Evolutionary conservation across 2,888 invertebrate genomes (phyloP).

Genomic region (Zhuqinia jingwanae): DNA sequence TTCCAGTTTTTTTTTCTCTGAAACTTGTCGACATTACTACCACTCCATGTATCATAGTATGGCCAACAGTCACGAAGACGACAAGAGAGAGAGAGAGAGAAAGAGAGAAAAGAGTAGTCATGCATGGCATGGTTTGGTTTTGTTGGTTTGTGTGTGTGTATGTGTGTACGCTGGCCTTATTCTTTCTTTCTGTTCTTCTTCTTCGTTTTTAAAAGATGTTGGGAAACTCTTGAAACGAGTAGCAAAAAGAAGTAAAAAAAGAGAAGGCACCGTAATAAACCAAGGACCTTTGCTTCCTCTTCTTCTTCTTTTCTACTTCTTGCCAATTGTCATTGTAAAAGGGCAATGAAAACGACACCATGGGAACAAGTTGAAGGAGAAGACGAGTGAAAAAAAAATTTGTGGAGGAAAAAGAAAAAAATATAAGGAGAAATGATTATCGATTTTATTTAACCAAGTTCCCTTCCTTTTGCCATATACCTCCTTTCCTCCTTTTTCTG

Average conservation of each 20-base stretch:
- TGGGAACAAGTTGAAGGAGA: slow-evolving; percentile 45
- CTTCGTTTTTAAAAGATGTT: slow-evolving; percentile 46
- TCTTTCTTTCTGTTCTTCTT: slow-evolving; percentile 26
- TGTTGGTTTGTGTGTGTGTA: slow-evolving; percentile 48
- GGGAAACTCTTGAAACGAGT: slow-evolving; percentile 60
- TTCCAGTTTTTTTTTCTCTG: neutral
- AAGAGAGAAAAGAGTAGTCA: slow-evolving; percentile 57
- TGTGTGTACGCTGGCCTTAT: slow-evolving; percentile 10
- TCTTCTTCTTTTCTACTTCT: neutral
- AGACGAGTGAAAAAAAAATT: slow-evolving; percentile 42
- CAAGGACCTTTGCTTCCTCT: slow-evolving; percentile 60
- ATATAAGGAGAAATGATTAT: slow-evolving; percentile 67
- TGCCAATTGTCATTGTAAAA: slow-evolving; percentile 73
- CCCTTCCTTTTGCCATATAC: neutral
- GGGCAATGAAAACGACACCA: slow-evolving; percentile 71
- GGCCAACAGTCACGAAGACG: neutral
- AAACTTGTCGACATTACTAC: slow-evolving; percentile 32
- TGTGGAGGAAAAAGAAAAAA: slow-evolving; percentile 46
- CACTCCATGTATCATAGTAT: slow-evolving; percentile 30
- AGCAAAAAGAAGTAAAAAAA: slow-evolving; percentile 20
- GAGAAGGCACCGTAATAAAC: slow-evolving; percentile 50
- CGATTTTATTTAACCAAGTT: slow-evolving; percentile 58
- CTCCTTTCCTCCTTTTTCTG: neutral
- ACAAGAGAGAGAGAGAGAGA: neutral
- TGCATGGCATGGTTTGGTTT: slow-evolving; percentile 66